phyloP scores from a whole-genome alignment of 2,888 invertebrate genomes.

The Zygothrica quintamaculata region DNA sequence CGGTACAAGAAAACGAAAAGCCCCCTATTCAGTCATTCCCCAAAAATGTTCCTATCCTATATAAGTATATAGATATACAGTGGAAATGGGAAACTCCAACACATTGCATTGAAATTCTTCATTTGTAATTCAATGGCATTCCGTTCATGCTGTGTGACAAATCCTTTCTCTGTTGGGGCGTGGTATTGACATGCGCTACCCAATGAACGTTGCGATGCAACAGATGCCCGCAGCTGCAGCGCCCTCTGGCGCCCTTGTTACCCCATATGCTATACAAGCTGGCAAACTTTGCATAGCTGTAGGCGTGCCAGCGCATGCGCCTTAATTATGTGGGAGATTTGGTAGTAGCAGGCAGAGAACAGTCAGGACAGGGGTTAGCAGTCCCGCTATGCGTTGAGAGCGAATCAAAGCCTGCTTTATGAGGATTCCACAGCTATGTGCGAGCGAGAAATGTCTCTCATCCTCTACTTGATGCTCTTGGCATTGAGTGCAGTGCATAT shows the following conservation, averaged over 20 bases:
- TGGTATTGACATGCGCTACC: constrained; percentile 45
- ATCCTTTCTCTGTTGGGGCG: constrained; percentile 56
- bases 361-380: constrained; percentile 62
- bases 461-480: constrained; percentile 13
- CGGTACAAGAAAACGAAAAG: constrained; percentile 42
- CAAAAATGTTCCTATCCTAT: too few species aligned
- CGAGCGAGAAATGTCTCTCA: constrained; percentile 60
- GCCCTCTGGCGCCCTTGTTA: constrained; percentile 33
- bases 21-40: too few species aligned
- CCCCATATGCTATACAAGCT: constrained; percentile 34
- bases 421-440: constrained; percentile 70
- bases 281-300: constrained; percentile 55
- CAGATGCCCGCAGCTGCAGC: constrained; percentile 64
- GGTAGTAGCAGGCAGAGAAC: constrained; percentile 41
- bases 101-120: constrained; percentile 78
- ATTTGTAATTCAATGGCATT: constrained; percentile 78
- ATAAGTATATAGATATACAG: too few species aligned
- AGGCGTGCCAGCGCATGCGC: constrained; percentile 84
- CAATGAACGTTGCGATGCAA: constrained; percentile 64
- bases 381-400: constrained; percentile 63
- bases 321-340: constrained; percentile 45
- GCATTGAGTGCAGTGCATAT: constrained; percentile 4
- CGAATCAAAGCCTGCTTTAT: constrained; percentile 61
- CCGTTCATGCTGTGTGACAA: constrained; percentile 52
- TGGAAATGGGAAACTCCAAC: constrained; percentile 61